Evolutionary conservation across 1,140 invertebrate species (phyloP), one percentile per base, ranked within the genome.

Genomic region (Leucophenga varia): DNA sequence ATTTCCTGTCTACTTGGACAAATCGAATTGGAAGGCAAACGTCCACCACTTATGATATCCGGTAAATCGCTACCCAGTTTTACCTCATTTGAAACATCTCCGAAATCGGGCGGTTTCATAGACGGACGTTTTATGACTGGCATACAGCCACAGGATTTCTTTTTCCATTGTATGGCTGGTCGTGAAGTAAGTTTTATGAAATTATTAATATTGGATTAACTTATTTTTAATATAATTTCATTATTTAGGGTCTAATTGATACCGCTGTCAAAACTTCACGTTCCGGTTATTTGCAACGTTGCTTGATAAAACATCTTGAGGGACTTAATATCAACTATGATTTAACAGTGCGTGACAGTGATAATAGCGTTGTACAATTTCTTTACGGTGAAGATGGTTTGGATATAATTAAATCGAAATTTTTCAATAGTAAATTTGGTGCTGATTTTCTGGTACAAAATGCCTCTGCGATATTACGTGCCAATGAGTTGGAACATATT

Each of bases 91-190:
- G 95, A 98, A 64, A 83, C 88, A 12, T 84, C 90, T 0, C 95
- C 96, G 0, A 80, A 91, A 68, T 91, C 96, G 19, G 96, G 97
- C 31, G 97, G 97, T 12, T 99, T 97, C 72, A 92, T 99, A 28
- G 89, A 91, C 59, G 90, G 93, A 3, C 80, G 97, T 20, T 99
- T 99, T 65, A 88, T 98, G 82, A 98, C 95, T 1, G 97, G 97
- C 43, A 94, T 99, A 52, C 85, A 91, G 64, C 95, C 95, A 1
- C 94, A 97, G 77, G 96, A 99, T 72, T 98, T 97, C 70, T 99
- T 98, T 78, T 98, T 97, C 77, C 96, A 99, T 83, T 99, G 96
- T 73, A 99, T 99, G 96, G 97, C 97, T 41, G 97, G 97, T 51
- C 84, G 97, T 77, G 97, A 99, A 84, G 87, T 86, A 70, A 54